Base-by-base conservation (phyloP, 2,888 invertebrate species). In the Sphaeridia pumilis region DNA sequence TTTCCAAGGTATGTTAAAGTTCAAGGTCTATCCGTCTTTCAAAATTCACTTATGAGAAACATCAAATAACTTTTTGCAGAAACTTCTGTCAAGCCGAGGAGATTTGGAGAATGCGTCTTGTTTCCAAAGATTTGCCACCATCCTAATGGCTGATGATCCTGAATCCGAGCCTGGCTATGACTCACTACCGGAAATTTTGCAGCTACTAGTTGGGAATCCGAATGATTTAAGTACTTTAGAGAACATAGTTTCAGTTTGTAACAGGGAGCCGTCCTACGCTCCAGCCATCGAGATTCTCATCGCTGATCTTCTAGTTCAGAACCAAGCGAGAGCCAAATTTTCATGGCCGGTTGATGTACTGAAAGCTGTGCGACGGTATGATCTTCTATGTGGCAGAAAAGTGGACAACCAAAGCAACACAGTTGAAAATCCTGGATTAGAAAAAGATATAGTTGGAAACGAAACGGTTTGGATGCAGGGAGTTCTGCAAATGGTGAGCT, bases 271-370 rank as follows among this genome's bases (percentile, higher is more conserved):
- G 17, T 47, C 44, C 45, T 63, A 61, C 48, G 55, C 56, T n/a
- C 64, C 64, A 17, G 55, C 61, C 0, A 46, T 64, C 28, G 60
- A 61, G 34, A 56, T 64, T 35, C 34, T 64, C 2, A 54, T 64
- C 21, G 57, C 58, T 10, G 64, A 64, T 52, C 58, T 63, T 3
- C 58, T 61, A 44, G 55, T 58, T 24, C 45, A 62, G 28, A 63
- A 63, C 44, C 55, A 58, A 42, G 14, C 42, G 10, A 43, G 51
- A 41, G 60, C 59, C 25, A 35, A 58, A 26, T 63, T 61, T 46
- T 52, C 51, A 42, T 60, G 59, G 59, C 63, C 64, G 4, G 57
- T 57, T 28, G 25, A 47, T 31, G 57, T 60, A 4, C 52, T 64
- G 2, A 54, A 42, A 41, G 51, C 50, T 28, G 57, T 59, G 14